Conservation (phyloP, 53 echinoderm and acorn worm species). For the Luidia sarsii region DNA sequence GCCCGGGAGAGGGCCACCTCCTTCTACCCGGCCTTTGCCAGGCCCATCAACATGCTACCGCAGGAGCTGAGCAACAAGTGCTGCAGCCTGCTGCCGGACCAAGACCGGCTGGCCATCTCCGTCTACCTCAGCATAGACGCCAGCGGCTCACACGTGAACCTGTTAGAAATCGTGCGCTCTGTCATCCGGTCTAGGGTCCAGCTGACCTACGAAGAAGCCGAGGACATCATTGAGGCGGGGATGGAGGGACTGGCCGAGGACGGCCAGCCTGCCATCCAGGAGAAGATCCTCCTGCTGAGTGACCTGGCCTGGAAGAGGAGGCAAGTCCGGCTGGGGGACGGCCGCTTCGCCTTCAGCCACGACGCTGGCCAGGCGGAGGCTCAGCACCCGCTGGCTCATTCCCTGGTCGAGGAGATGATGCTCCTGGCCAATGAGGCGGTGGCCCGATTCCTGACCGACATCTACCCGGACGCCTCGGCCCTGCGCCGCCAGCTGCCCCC, state of each 20-base stretch:
- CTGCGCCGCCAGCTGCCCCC: conserved; percentile 79
- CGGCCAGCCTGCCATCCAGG: conserved; percentile 29
- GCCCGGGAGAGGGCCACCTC: conserved; percentile 76
- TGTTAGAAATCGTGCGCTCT: conserved; percentile 57
- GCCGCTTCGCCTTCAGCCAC: conserved; percentile 50
- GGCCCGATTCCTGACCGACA: conserved; percentile 56
- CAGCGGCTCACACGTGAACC: conserved; percentile 45
- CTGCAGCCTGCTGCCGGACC: conserved; percentile 70
- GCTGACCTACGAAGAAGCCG: conserved; percentile 76
- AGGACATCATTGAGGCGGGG: conserved; percentile 63
- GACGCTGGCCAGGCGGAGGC: conserved; percentile 69
- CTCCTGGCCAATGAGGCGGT: conserved; percentile 68
- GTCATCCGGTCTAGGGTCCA: conserved; percentile 66
- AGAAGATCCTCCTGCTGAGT: conserved; percentile 31
- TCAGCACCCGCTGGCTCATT: conserved; percentile 67
- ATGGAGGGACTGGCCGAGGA: conserved; percentile 7
- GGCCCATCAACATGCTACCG: conserved; percentile 79
- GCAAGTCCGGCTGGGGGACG: conserved; percentile 59
- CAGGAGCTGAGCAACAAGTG: conserved; percentile 63
- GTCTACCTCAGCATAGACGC: conserved; percentile 68
- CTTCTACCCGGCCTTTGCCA: conserved; percentile 66
- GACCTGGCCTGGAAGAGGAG: conserved; percentile 61
- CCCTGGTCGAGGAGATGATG: conserved; percentile 79
- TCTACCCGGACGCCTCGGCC: conserved; percentile 61
- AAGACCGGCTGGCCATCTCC: conserved; percentile 76